A percentile compares a stretch with the other conserved stretches of the same genome.
These are phyloP conservation scores for Eulemur rufifrons DNA, from an alignment of 2,113 vertebrate genomes.

Conservation along the genomic window DNA sequence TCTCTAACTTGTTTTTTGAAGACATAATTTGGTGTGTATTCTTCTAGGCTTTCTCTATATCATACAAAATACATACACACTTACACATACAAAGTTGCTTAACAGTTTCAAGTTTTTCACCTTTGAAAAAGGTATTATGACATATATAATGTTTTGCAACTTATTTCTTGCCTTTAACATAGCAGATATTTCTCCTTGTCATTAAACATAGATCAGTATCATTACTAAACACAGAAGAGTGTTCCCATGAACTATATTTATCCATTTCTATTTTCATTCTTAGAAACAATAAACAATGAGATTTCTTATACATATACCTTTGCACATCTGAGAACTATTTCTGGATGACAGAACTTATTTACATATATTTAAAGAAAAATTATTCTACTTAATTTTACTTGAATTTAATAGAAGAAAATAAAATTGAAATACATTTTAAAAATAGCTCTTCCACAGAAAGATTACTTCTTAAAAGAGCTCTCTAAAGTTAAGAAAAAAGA, in stretches of 20 bases:
- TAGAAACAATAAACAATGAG: neutral
- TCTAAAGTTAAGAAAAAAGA: neutral
- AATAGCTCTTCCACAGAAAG: neutral
- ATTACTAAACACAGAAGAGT: neutral
- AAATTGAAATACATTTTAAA: neutral
- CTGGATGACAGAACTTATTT: neutral
- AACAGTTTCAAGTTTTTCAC: neutral
- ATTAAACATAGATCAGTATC: neutral
- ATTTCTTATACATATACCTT: neutral
- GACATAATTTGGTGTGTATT: neutral
- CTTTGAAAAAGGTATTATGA: neutral
- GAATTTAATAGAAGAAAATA: neutral
- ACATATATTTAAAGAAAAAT: neutral
- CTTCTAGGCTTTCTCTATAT: neutral
- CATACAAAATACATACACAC: neutral
- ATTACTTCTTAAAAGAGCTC: neutral
- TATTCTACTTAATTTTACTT: neutral
- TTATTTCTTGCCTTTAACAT: neutral
- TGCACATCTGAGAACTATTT: neutral
- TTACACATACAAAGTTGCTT: neutral
- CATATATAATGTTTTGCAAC: neutral
- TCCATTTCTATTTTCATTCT: neutral
- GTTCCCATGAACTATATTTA: neutral
- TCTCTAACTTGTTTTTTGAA: neutral
- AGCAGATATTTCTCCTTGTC: neutral